Evolutionary conservation across 1,140 invertebrate genomes (phyloP).

Genomic region (Euura saliciscinereae): DNA sequence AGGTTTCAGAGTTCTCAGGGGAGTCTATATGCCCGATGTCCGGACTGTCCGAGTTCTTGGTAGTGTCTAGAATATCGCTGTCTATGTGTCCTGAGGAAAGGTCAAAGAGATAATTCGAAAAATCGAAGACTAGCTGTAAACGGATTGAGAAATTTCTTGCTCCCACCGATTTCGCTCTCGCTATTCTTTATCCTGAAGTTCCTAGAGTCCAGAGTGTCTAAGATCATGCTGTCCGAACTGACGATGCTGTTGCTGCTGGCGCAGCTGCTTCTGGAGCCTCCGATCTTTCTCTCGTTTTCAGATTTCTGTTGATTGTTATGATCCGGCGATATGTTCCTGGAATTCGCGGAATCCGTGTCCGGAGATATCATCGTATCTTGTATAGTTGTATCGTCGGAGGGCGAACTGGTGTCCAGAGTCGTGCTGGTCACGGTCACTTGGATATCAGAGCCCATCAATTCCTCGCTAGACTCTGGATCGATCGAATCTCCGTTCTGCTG

Average conservation of each 20-base stretch:
- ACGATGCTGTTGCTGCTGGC: constrained; percentile 51
- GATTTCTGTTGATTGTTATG: constrained; percentile 28
- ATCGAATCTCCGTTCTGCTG: constrained; percentile 24
- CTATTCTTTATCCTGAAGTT: constrained; percentile 48
- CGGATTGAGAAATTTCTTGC: neutral
- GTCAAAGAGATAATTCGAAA: neutral
- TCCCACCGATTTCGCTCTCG: constrained; percentile 54
- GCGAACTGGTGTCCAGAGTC: constrained; percentile 47
- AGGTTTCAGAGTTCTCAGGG: constrained; percentile 76
- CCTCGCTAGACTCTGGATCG: constrained; percentile 24
- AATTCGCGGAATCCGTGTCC: constrained; percentile 47
- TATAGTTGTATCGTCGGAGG: constrained; percentile 44
- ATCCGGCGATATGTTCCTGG: constrained; percentile 36
- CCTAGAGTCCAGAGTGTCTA: constrained; percentile 42
- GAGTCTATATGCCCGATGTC: constrained; percentile 80
- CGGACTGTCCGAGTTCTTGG: constrained; percentile 46
- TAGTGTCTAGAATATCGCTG: constrained; percentile 54
- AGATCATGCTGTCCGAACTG: constrained; percentile 47
- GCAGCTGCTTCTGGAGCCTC: neutral
- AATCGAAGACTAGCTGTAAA: neutral
- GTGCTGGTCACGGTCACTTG: constrained; percentile 47
- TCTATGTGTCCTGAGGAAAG: constrained; percentile 45
- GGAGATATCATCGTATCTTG: constrained; percentile 54
- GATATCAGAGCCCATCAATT: constrained; percentile 43
- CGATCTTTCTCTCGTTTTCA: constrained; percentile 23